phyloP scores from a whole-genome alignment of 1,140 invertebrate genomes.

The Drosophila sturtevanti region DNA sequence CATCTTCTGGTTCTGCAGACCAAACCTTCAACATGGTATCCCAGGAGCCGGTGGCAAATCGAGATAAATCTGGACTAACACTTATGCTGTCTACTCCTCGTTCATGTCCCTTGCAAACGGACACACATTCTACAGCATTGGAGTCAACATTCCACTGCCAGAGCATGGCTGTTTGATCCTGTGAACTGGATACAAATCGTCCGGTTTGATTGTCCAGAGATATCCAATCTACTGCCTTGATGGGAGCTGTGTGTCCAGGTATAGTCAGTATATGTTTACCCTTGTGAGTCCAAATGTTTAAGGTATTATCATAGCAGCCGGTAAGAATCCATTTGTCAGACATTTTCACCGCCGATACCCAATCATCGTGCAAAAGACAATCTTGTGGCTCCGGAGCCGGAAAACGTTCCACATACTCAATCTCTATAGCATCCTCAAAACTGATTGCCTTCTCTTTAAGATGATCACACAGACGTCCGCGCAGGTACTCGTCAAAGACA shows the following conservation, averaged over 20 bases:
- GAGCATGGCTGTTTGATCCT: slow-evolving; percentile 95
- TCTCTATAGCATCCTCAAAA: slow-evolving; percentile 90
- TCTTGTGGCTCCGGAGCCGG: slow-evolving; percentile 95
- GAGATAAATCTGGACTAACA: slow-evolving; percentile 86
- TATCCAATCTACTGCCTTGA: slow-evolving; percentile 95
- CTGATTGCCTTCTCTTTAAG: slow-evolving; percentile 87
- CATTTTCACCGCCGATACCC: slow-evolving; percentile 93
- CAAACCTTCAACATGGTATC: slow-evolving; percentile 92
- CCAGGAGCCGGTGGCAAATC: slow-evolving; percentile 96
- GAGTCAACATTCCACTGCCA: slow-evolving; percentile 93
- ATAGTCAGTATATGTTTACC: slow-evolving; percentile 93
- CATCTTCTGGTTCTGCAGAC: slow-evolving; percentile 86
- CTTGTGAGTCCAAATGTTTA: slow-evolving; percentile 94
- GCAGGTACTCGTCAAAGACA: slow-evolving; percentile 91
- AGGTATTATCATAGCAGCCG: slow-evolving; percentile 97
- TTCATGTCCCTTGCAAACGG: slow-evolving; percentile 93
- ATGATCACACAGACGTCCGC: slow-evolving; percentile 85
- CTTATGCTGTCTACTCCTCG: slow-evolving; percentile 93
- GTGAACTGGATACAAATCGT: slow-evolving; percentile 93
- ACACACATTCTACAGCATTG: slow-evolving; percentile 91
- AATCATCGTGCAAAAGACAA: slow-evolving; percentile 96
- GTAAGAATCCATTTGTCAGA: slow-evolving; percentile 92
- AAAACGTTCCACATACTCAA: slow-evolving; percentile 95
- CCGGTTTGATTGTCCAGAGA: slow-evolving; percentile 86
- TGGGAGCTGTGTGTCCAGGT: slow-evolving; percentile 92